phyloP scores from a whole-genome alignment of 2,797 vertebrate species.

The Balearica regulorum region DNA sequence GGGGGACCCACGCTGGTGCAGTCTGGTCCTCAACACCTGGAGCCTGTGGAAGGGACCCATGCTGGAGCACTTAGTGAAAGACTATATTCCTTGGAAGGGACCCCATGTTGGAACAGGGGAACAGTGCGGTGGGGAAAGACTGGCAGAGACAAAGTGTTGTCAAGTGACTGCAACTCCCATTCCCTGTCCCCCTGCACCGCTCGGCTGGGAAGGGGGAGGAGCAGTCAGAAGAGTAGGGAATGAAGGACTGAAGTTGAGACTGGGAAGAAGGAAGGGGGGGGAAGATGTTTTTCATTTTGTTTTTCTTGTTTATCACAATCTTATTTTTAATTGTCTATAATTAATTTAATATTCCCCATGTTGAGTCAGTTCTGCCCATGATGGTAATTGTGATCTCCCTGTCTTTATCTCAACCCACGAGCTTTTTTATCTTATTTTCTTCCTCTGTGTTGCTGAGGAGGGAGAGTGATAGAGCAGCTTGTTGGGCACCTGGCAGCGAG shows the following conservation, averaged over 20 bases:
- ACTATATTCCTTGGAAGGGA: neutral
- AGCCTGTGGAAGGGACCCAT: neutral
- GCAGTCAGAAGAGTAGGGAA: neutral
- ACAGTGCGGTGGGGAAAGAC: too few relatives aligned
- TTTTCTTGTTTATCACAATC: neutral
- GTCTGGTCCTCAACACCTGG: neutral
- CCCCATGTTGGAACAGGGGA: neutral
- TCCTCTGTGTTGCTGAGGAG: neutral
- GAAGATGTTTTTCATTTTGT: neutral
- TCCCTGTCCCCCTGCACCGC: neutral
- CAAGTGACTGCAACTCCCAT: neutral
- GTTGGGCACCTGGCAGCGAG: neutral
- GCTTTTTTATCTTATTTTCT: neutral
- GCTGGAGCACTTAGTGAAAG: neutral
- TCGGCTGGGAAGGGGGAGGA: fast-evolving
- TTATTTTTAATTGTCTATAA: neutral
- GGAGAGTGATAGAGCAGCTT: neutral
- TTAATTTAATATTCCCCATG: neutral
- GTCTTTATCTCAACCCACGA: neutral
- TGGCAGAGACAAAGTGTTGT: neutral
- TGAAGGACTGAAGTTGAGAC: neutral
- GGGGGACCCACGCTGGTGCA: neutral
- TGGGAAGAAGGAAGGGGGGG: neutral
- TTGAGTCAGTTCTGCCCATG: neutral
- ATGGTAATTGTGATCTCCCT: neutral